Conservation (phyloP, 2,797 vertebrate genomes). For the Mormyrops attenuatus region DNA sequence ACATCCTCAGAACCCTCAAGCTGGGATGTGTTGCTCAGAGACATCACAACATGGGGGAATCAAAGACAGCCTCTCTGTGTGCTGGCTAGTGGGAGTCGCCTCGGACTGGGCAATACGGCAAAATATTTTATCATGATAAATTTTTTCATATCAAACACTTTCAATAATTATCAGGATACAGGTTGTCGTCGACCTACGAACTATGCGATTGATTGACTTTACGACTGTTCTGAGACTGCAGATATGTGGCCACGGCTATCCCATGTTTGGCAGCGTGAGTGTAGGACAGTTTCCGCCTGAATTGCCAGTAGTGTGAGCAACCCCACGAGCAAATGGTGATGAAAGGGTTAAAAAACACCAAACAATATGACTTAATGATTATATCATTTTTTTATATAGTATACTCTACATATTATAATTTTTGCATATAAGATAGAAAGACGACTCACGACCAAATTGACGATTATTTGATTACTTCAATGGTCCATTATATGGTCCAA, state of each 20-base stretch:
- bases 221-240: not conserved
- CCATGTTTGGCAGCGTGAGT: no score
- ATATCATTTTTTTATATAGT: not conserved
- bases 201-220: not conserved
- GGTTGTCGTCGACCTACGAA: not conserved
- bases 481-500: no score
- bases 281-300: no score
- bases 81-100: not conserved
- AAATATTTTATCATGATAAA: not conserved
- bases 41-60: not conserved
- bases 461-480: not conserved
- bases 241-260: not conserved
- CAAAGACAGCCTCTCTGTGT: not conserved
- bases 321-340: not conserved
- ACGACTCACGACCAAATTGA: not conserved
- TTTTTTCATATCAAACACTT: not conserved
- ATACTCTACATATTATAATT: not conserved
- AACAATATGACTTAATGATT: not conserved
- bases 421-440: not conserved
- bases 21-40: not conserved
- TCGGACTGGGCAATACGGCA: not conserved
- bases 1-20: not conserved
- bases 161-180: not conserved
- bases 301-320: no score
- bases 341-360: not conserved